Evolutionary conservation across 2,888 invertebrate genomes (phyloP).

Genomic region (Allygus modestus): DNA sequence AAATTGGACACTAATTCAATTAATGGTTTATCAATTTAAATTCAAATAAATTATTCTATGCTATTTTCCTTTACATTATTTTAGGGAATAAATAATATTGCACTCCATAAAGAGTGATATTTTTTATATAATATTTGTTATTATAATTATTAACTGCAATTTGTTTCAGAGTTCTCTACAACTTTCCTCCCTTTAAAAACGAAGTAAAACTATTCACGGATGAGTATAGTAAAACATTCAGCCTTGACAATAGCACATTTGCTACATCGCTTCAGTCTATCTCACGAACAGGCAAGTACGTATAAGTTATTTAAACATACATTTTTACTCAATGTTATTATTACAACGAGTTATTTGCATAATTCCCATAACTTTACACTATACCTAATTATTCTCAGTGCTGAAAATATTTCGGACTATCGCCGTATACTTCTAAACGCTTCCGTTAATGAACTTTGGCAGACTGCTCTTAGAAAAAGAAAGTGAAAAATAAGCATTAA

Average conservation of each 20-base stretch:
- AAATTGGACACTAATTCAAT: no score
- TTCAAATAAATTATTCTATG: no score
- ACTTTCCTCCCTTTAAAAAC: background rate
- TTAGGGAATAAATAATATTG: no score
- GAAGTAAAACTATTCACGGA: background rate
- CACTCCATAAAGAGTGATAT: background rate
- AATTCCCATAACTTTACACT: background rate
- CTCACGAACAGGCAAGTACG: constrained; percentile 22
- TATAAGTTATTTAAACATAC: background rate
- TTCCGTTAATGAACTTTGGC: no score
- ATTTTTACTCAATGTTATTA: background rate
- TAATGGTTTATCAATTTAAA: background rate
- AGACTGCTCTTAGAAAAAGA: no score
- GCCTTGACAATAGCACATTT: background rate
- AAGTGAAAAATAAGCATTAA: no score
- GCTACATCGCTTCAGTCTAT: background rate
- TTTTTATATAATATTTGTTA: background rate
- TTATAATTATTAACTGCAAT: background rate
- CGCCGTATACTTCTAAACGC: no score
- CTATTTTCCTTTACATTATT: no score
- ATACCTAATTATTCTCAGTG: background rate
- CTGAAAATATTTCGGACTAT: no score
- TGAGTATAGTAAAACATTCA: background rate
- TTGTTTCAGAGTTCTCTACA: constrained; percentile 51
- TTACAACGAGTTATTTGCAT: background rate